Base-by-base conservation (phyloP, 2,888 invertebrate species). In the Agrilus mali region DNA sequence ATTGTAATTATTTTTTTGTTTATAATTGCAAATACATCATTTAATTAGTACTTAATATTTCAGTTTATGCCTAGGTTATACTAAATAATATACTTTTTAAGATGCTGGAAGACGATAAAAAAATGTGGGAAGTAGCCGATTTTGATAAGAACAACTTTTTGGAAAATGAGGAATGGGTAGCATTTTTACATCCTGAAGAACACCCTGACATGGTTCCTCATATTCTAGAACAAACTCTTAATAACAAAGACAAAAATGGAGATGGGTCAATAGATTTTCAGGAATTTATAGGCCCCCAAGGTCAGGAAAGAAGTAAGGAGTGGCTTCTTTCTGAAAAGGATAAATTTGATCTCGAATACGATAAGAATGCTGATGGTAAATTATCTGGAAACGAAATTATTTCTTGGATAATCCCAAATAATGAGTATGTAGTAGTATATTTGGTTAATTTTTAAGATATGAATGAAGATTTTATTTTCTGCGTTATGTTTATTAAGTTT, bases 181-280 rank as follows among this genome's bases (percentile, higher is more conserved):
- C 85, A 16, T 97, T 96, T 66, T 81, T 86, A 37, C 92, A 90
- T 64, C 97, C 98, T 0, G 94, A 95, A 67, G 94, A 96, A 64
- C 85, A 88, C 65, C 80, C 80, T 27, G 75, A 78, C 58, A 96
- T 97, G 96, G 71, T 86, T 51, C 78, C 81, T 13, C 68, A 80
- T 51, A 77, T 92, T 36, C 63, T 89, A 49, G 74, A 83, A 55
- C 89, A 92, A 68, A 86, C 89, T 0, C 69, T 97, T 55, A 69
- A 77, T 2, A 90, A 93, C 50, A 89, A 88, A 65, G 97, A 98
- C 67, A 66, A 55, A 31, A 80, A 98, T 67, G 71, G 72, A 13
- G 94, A 98, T 71, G 89, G 88, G 0, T 70, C 69, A 47, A 80
- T 98, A 42, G 82, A 81, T 68, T 87, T 95, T 61, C 76, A 82